These are phyloP conservation scores for Leptocoma aspasia DNA, from an alignment of 2,113 vertebrate genomes.

Conservation along the genomic window DNA sequence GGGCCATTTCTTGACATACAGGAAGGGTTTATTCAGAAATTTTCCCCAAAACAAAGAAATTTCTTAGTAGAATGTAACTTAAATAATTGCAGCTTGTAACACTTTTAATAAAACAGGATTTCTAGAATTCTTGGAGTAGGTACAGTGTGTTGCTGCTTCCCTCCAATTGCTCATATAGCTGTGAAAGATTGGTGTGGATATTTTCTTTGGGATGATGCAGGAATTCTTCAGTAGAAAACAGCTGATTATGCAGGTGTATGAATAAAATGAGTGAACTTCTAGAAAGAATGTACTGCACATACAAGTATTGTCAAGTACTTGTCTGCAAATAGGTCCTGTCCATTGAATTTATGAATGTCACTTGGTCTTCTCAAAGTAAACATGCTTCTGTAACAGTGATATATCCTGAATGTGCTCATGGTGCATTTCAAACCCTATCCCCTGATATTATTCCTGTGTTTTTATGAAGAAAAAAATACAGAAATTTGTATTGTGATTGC, in stretches of 20 bases:
- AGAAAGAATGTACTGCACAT: constrained; percentile 27
- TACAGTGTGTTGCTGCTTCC: constrained; percentile 36
- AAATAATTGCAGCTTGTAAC: constrained; percentile 23
- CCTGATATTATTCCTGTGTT: neutral
- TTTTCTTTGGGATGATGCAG: constrained; percentile 23
- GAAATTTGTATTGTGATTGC: neutral
- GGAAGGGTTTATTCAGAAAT: constrained; percentile 16
- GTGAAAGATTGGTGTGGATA: neutral
- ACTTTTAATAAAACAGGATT: constrained; percentile 64
- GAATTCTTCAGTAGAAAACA: neutral
- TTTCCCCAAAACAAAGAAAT: neutral
- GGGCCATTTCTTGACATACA: neutral
- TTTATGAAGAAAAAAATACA: neutral
- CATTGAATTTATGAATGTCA: constrained; percentile 19
- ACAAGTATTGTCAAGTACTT: constrained; percentile 8
- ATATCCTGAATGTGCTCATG: constrained; percentile 31
- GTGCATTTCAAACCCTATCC: neutral
- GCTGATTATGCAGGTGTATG: neutral
- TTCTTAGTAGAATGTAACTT: constrained; percentile 23
- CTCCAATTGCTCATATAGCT: neutral
- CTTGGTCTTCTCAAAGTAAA: constrained; percentile 24
- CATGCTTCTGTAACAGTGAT: constrained; percentile 28
- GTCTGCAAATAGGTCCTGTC: constrained; percentile 24
- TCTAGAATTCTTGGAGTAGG: constrained; percentile 47
- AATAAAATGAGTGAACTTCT: neutral